Evolutionary conservation across 2,797 vertebrate species (phyloP), one percentile per base, ranked within the genome.

Genomic region (Gallirallus australis): DNA sequence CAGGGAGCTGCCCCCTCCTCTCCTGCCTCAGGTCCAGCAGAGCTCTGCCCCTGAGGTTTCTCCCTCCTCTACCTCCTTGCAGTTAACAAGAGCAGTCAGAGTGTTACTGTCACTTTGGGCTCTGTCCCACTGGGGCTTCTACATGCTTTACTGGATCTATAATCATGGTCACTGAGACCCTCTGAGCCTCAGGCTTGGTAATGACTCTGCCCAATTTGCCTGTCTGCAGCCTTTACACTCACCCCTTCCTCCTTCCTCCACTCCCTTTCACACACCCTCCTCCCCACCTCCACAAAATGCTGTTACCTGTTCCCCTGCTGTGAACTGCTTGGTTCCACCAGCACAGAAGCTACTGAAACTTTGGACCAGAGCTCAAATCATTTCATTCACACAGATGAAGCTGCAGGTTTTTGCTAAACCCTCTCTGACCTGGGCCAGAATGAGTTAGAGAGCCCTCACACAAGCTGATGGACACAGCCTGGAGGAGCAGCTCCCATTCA

Each of bases 401-500:
- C n/a, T 2, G 6, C 19, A 14, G 48, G 40, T 5, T 57, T 35
- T 14, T 8, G 28, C n/a, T 31, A 13, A 47, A 10, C 25, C 16
- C 21, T 11, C 21, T 11, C 47, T 47, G 47, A 21, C 47, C 21
- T 8, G 0, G 18, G 60, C 60, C 14, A 37, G 23, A 33, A 11
- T 0, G 10, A 63, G 64, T 12, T 4, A 1, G 12, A 42, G 18
- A 57, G 42, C 18, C 48, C 30, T 30, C 30, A 24, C 9, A 3
- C 6, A 5, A 31, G 18, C 15, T 31, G 70, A 30, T 2, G 4
- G 1, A 42, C 0, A 0, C 12, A 3, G 12, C 3, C 52, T 0
- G 33, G 33, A 81, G 31, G 23, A 72, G 30, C 60, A 30, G 56
- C 48, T 57, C n/a, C 65, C 12, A 7, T 16, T 39, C 39, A 31